Evolutionary conservation across 2,797 vertebrate species (phyloP), one percentile per base, ranked within the genome.

Genomic region (Aselliscus stoliczkanus): DNA sequence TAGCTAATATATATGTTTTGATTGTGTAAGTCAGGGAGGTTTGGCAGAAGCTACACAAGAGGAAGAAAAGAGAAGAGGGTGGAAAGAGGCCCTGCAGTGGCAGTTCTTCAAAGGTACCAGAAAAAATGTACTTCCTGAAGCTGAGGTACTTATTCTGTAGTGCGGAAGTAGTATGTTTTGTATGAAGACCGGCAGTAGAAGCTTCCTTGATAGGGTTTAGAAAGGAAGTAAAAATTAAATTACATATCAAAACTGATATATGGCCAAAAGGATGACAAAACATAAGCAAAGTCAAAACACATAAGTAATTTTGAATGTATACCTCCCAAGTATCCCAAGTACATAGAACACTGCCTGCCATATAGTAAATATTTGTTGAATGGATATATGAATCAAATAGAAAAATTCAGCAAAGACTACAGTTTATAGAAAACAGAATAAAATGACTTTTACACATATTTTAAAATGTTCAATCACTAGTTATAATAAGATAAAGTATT

Each of bases 371-470:
- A 86, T 23, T 75, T 90, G 76, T 42, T 82, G 52, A 82, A 80
- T 82, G 12, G 50, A 73, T 83, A 50, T 3, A 69, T 79, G 23
- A 77, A n/a, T 50, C 47, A 60, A 73, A 50, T 39, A 52, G 9
- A 88, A 94, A 94, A 65, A 69, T 54, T 15, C 93, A 54, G 54
- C 83, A 72, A 88, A 75, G 29, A 75, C 42, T 23, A 65, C 23
- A 85, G 10, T 47, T 85, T 91, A 31, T 23, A 58, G 27, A 85
- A 92, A 87, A 27, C 1, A 86, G 80, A 87, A 56, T 37, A 83
- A 25, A 96, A 84, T 91, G 34, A 27, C 15, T 85, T 75, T 88
- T 85, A 75, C 8, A 80, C 52, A 47, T 76, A 72, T 90, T 94
- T 83, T 31, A 67, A 81, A 73, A 94, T 86, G 27, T 21, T 73